Evolutionary conservation across 2,113 vertebrate genomes (phyloP).

Genomic region (Mobula birostris): DNA sequence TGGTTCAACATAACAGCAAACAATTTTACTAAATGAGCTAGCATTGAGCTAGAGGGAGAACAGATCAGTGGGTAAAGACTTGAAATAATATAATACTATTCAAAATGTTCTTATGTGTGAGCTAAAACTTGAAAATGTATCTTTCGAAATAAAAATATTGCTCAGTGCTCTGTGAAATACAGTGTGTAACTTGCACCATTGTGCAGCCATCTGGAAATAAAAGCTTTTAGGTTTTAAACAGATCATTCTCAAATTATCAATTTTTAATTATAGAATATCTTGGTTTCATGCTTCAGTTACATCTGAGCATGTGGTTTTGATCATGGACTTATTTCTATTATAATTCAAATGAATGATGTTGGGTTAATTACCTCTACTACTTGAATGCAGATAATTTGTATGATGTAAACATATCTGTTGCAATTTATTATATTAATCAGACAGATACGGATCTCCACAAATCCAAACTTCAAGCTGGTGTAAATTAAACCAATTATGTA

Average conservation of each 20-base stretch:
- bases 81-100: not conserved
- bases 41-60: not conserved
- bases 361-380: not conserved
- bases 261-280: not conserved
- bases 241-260: not conserved
- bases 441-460: not conserved
- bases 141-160: not conserved
- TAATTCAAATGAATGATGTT: not conserved
- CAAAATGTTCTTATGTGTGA: not conserved
- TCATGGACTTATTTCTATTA: not conserved
- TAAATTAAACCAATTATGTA: not conserved
- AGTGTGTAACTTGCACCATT: not conserved
- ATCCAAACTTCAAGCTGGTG: not conserved
- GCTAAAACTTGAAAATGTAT: not conserved
- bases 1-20: not conserved
- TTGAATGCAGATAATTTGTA: slow-evolving; percentile 6
- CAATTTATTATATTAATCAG: not conserved
- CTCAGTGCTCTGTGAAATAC: not conserved
- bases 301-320: not conserved
- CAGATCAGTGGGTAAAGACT: not conserved
- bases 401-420: not conserved
- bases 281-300: slow-evolving; percentile 22
- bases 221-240: slow-evolving; percentile 7
- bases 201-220: not conserved
- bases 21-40: not conserved